These are phyloP conservation scores for Apteryx mantelli DNA, from an alignment of 2,113 vertebrate species.

Conservation along the genomic window DNA sequence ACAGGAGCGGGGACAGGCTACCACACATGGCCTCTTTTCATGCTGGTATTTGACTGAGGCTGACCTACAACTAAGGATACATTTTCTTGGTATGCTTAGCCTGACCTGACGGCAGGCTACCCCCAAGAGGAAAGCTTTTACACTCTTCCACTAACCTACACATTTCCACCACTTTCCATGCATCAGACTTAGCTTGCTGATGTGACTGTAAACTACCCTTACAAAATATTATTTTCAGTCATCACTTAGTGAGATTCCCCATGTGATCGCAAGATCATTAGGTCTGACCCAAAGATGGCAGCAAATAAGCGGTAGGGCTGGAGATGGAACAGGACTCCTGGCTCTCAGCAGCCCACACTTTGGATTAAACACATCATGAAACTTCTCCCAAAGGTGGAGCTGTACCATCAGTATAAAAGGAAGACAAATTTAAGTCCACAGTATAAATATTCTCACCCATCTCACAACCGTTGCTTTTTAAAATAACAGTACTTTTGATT, in stretches of 20 bases:
- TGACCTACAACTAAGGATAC: background rate
- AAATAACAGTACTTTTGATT: background rate
- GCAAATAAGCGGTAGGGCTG: background rate
- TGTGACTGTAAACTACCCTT: background rate
- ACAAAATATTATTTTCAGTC: background rate
- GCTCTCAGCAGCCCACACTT: background rate
- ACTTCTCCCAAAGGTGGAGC: slow-evolving; percentile 65
- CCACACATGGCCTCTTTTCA: background rate
- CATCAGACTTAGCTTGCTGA: background rate
- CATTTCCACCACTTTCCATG: background rate
- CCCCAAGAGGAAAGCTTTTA: background rate
- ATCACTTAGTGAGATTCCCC: fast-evolving
- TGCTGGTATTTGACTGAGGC: background rate
- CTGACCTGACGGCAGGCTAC: background rate
- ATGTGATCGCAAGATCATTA: background rate
- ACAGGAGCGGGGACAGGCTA: fast-evolving
- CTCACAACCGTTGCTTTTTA: background rate
- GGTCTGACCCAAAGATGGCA: background rate
- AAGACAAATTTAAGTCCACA: background rate
- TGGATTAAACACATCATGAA: background rate
- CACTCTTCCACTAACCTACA: background rate
- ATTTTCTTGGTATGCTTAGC: background rate
- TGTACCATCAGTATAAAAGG: background rate
- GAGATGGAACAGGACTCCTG: background rate
- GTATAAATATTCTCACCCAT: background rate